Conservation (phyloP, 2,113 vertebrate genomes). For the Erpornis zantholeuca region DNA sequence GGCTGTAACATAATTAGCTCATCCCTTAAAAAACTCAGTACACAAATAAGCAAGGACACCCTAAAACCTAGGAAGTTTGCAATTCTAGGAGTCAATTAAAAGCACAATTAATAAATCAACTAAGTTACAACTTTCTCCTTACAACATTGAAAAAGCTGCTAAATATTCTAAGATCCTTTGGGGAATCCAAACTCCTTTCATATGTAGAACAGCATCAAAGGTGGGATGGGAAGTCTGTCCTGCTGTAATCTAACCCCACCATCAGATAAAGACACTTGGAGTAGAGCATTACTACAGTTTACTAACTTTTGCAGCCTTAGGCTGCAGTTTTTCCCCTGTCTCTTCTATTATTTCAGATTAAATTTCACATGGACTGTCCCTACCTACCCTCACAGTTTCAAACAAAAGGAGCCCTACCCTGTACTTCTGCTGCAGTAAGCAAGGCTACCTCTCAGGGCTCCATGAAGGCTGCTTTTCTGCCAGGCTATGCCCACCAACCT, state of each 20-base stretch:
- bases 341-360: not conserved
- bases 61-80: not conserved
- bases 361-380: not conserved
- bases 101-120: not conserved
- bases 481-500: not conserved
- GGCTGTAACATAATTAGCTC: not conserved
- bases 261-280: not conserved
- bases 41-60: not conserved
- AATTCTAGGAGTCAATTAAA: not conserved
- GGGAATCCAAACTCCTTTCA: not conserved
- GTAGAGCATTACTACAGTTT: not conserved
- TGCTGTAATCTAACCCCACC: not conserved
- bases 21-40: not conserved
- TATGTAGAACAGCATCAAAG: not conserved
- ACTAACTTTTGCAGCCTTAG: not conserved
- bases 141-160: not conserved
- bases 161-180: not conserved
- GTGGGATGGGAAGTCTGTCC: not conserved
- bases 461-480: not conserved
- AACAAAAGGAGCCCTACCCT: not conserved
- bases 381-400: not conserved
- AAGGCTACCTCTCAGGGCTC: not conserved
- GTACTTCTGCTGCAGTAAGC: not conserved
- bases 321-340: not conserved
- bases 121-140: not conserved